phyloP scores from a whole-genome alignment of 1,140 invertebrate genomes.

The Brachionus manjavacas region DNA sequence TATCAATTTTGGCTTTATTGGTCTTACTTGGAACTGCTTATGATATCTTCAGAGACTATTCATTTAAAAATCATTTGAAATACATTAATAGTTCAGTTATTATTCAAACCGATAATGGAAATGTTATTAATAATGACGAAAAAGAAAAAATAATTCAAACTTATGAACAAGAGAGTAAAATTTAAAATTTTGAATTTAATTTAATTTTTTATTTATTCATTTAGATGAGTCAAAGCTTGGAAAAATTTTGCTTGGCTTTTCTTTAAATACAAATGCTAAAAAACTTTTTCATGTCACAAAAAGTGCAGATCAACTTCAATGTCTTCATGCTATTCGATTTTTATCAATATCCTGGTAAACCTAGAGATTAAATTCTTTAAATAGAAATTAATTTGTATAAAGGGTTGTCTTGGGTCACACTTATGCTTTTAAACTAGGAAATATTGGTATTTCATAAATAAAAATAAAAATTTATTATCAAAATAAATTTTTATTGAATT shows the following conservation, averaged over 20 bases:
- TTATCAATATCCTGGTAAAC: constrained; percentile 22
- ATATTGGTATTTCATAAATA: not conserved
- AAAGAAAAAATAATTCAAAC: constrained; percentile 26
- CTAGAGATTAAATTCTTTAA: not conserved
- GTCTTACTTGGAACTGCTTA: not conserved
- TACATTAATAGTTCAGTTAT: not conserved
- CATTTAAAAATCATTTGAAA: not conserved
- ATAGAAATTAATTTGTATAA: not conserved
- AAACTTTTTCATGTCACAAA: constrained; percentile 3
- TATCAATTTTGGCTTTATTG: not conserved
- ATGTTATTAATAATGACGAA: constrained; percentile 3
- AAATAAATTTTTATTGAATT: not conserved
- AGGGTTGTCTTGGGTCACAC: constrained; percentile 37
- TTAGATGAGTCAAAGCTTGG: not conserved
- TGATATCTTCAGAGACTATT: not conserved
- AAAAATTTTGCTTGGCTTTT: constrained; percentile 19
- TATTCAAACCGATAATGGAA: constrained; percentile 25
- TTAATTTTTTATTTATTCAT: not conserved
- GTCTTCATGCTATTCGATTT: constrained; percentile 37
- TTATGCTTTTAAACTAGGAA: not conserved
- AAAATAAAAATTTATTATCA: not conserved
- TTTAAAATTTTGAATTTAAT: not conserved
- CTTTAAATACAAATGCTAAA: constrained; percentile 27
- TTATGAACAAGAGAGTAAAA: constrained; percentile 24
- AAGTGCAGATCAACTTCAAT: constrained; percentile 7